Conservation (phyloP, 1,140 invertebrate species). For the Venturia canescens region DNA sequence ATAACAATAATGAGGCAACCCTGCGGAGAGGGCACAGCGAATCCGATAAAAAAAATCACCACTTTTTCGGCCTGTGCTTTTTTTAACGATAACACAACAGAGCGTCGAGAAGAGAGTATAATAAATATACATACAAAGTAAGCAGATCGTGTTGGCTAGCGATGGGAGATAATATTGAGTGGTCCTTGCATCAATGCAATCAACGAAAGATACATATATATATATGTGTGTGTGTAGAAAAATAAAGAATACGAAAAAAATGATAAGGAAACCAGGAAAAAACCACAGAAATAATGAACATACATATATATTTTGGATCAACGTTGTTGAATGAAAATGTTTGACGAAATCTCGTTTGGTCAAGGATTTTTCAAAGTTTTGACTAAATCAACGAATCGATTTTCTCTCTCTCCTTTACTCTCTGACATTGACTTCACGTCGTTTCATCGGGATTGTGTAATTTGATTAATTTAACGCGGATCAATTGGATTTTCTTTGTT, state of each 20-base stretch:
- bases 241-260: conserved; percentile 41
- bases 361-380: no score
- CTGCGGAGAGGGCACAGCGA: no score
- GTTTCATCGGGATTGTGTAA: no score
- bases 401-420: no score
- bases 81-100: background rate
- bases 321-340: conserved; percentile 28
- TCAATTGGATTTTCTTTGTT: no score
- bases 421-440: no score
- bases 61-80: background rate
- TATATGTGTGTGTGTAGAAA: conserved; percentile 41
- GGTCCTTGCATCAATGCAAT: conserved; percentile 77
- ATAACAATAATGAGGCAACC: no score
- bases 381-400: no score
- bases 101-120: conserved; percentile 19
- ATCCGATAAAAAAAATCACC: background rate
- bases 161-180: conserved; percentile 76
- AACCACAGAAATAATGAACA: conserved; percentile 41
- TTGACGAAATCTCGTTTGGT: background rate
- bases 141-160: conserved; percentile 74
- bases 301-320: background rate
- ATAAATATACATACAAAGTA: conserved; percentile 68
- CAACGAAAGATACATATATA: conserved; percentile 61
- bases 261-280: conserved; percentile 52
- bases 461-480: no score